Evolutionary conservation across 2,888 invertebrate species (phyloP), one percentile per base, ranked within the genome.

Genomic region (Philaethria dido): DNA sequence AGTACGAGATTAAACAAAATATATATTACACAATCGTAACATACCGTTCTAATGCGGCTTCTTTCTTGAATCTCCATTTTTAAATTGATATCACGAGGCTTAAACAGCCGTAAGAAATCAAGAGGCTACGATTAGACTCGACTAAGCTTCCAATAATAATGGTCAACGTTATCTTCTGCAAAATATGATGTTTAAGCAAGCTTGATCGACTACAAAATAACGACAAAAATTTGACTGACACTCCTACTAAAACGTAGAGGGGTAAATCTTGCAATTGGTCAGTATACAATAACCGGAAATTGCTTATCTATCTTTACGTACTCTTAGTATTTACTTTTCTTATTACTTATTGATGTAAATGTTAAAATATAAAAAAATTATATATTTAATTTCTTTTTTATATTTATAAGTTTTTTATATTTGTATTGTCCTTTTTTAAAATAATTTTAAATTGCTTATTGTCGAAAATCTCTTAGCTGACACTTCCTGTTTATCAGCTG

Each of bases 1-100:
- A 57, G 25, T 16, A 8, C 0, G 4, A 36, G 52, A 50, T n/a
- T 16, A 62, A 36, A 4, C 8, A 36, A 48, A 25, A 66, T 52
- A 59, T 29, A 50, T 36, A 33, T 14, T 9, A 39, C 5, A 59
- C 3, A 48, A 39, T 29, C 18, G 9, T 39, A 73, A 75, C 81
- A 83, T 79, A 92, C 92, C 77, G 78, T 73, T 77, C 86, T 57
- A n/a, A 57, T 79, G 66, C 82, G 84, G 74, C 86, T 85, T 69
- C 89, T 82, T 60, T 77, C 75, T 70, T 85, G 85, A 59, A 83
- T 77, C 73, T 89, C 89, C 89, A 89, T 89, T 74, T 45, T 72
- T 44, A 44, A 57, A 22, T 39, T 52, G 8, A 29, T 18, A 4
- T 54, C 33, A n/a, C 33, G 16, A 18, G 50, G 64, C 48, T 57